A percentile compares a stretch with the other conserved stretches of the same genome.
Evolutionary conservation across 1,140 invertebrate species (phyloP).

Genomic region (Tetraneura akinire): DNA sequence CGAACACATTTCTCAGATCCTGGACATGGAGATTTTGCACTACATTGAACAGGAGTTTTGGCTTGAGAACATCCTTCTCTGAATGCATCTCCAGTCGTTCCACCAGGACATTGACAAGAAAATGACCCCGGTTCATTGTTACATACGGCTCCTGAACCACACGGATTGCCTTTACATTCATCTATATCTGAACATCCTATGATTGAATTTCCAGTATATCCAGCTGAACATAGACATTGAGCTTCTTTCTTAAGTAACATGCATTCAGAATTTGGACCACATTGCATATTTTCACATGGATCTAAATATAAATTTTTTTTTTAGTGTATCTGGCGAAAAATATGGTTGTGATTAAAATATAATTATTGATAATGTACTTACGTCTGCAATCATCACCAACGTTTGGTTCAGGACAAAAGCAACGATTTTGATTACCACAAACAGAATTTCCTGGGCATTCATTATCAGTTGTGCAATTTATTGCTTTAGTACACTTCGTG

Average conservation of each 20-base stretch:
- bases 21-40: conserved; percentile 74
- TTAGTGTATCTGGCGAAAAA: no score
- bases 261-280: conserved; percentile 86
- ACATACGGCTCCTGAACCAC: conserved; percentile 80
- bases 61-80: conserved; percentile 66
- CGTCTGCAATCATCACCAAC: conserved; percentile 87
- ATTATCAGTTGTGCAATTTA: conserved; percentile 72
- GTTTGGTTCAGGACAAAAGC: conserved; percentile 86
- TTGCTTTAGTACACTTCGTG: conserved; percentile 76
- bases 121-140: conserved; percentile 84
- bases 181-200: conserved; percentile 84
- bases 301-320: conserved; percentile 63
- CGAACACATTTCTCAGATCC: conserved; percentile 80
- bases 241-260: conserved; percentile 80
- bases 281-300: conserved; percentile 83
- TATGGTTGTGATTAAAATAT: neutral
- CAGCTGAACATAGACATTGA: conserved; percentile 78
- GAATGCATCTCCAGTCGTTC: conserved; percentile 70
- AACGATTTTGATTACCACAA: conserved; percentile 75
- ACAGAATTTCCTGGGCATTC: conserved; percentile 89
- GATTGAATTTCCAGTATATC: conserved; percentile 68
- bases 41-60: conserved; percentile 68
- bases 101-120: conserved; percentile 82
- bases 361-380: conserved; percentile 62
- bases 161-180: conserved; percentile 77